phyloP scores from a whole-genome alignment of 2,797 vertebrate species.

The Yasuhikotakia modesta region DNA sequence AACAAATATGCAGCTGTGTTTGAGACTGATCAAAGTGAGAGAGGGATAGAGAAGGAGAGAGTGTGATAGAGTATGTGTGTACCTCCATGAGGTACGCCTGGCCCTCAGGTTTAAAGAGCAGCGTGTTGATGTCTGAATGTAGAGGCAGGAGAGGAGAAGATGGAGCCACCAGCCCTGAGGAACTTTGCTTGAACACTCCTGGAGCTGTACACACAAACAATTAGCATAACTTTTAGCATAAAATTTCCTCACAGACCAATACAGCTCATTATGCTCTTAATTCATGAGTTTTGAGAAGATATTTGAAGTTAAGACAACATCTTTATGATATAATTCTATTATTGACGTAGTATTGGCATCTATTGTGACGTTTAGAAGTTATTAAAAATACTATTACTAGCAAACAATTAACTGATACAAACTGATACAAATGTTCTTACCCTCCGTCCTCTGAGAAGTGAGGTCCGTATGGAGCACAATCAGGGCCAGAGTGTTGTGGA shows the following conservation, averaged over 20 bases:
- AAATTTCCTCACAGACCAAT: no score
- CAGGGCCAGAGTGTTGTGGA: slow-evolving; percentile 93
- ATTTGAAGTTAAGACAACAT: no score
- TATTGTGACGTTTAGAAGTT: no score
- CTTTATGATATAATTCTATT: no score
- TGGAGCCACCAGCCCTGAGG: slow-evolving; percentile 70
- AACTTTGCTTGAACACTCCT: slow-evolving; percentile 79
- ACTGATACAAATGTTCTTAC: slow-evolving; percentile 71
- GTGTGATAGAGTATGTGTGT: slow-evolving; percentile 25
- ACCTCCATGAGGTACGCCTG: slow-evolving; percentile 96
- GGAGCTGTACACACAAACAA: slow-evolving; percentile 76
- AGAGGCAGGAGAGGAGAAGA: slow-evolving; percentile 82
- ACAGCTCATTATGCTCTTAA: no score
- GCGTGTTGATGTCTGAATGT: slow-evolving; percentile 87
- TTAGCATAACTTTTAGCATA: background rate
- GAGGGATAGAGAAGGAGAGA: background rate
- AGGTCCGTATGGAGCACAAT: slow-evolving; percentile 91
- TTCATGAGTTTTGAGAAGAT: no score
- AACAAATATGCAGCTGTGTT: background rate
- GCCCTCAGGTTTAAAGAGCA: slow-evolving; percentile 91
- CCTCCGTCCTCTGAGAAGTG: slow-evolving; percentile 84
- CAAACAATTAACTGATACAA: background rate
- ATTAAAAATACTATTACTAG: no score
- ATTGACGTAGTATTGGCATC: no score
- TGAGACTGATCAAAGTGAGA: background rate